phyloP scores from a whole-genome alignment of 2,797 vertebrate genomes.

The Gymnopithys bicolor region DNA sequence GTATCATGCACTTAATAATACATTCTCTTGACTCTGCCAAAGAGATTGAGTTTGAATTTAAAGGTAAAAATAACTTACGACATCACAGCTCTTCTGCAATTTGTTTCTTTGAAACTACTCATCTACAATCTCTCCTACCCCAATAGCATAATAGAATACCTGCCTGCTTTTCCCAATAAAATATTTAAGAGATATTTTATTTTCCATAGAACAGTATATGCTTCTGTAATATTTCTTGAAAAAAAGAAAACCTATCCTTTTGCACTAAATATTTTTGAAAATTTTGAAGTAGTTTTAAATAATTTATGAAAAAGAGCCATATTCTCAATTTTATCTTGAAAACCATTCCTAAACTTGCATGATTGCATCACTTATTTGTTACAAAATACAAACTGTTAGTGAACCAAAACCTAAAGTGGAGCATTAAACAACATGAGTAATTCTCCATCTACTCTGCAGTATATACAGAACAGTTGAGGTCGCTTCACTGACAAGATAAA shows the following conservation, averaged over 20 bases:
- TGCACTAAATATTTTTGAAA: slow-evolving; percentile 74
- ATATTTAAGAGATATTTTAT: slow-evolving; percentile 57
- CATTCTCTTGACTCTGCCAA: slow-evolving; percentile 23
- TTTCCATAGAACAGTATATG: slow-evolving; percentile 60
- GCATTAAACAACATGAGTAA: not conserved
- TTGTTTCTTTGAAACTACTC: slow-evolving; percentile 37
- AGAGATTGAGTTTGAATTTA: slow-evolving; percentile 16
- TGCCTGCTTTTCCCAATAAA: slow-evolving; percentile 41
- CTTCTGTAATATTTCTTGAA: slow-evolving; percentile 58
- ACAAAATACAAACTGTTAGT: not conserved
- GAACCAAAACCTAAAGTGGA: not conserved
- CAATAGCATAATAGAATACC: not conserved
- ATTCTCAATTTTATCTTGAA: not conserved
- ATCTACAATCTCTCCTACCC: not conserved
- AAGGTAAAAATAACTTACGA: slow-evolving; percentile 13
- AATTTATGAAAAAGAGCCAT: slow-evolving; percentile 61
- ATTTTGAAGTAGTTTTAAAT: slow-evolving; percentile 60
- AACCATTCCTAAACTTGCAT: not conserved
- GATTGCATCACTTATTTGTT: slow-evolving; percentile 19
- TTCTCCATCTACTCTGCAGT: not conserved
- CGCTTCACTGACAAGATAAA: not conserved
- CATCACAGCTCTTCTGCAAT: not conserved
- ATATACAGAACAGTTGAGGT: not conserved
- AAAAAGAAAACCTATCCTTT: slow-evolving; percentile 28
- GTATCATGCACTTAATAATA: not conserved